Evolutionary conservation across 64 coral and sea anemone species (phyloP).

Genomic region (Pachyseris speciosa): DNA sequence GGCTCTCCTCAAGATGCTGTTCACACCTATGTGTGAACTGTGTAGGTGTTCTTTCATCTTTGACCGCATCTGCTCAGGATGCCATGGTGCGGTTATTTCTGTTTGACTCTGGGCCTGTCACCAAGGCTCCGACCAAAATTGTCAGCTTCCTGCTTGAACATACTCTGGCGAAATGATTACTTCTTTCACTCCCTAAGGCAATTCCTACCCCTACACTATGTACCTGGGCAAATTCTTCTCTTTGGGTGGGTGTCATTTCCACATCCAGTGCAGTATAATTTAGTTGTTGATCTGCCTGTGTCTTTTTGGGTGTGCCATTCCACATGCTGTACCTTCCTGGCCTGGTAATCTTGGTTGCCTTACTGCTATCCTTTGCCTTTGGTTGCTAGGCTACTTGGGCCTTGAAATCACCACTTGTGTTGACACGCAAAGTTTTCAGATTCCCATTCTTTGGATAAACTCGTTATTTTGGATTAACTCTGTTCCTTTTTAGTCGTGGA

Average conservation of each 20-base stretch:
- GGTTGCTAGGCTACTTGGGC: not conserved
- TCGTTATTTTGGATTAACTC: not conserved
- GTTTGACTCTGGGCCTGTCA: no score
- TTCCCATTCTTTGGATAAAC: conserved; percentile 2
- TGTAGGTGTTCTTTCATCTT: no score
- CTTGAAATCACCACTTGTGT: not conserved
- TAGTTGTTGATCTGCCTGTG: not conserved
- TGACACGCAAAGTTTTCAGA: not conserved
- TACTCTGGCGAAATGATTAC: no score
- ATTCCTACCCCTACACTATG: no score
- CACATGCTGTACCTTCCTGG: conserved; percentile 49
- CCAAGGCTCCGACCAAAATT: conserved; percentile 26
- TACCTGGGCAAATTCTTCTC: not conserved
- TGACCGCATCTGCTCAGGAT: no score
- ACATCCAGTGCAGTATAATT: conserved; percentile 7
- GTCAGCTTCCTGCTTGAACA: no score
- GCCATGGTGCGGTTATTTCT: no score
- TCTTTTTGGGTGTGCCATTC: not conserved
- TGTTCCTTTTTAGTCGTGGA: not conserved
- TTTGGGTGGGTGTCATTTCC: not conserved
- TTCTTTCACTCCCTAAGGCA: no score
- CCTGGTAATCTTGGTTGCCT: conserved; percentile 1
- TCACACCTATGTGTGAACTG: no score
- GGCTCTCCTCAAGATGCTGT: no score
- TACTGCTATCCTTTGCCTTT: not conserved